These are phyloP conservation scores for Ceryle rudis DNA, from an alignment of 2,797 vertebrate species.

Conservation along the genomic window DNA sequence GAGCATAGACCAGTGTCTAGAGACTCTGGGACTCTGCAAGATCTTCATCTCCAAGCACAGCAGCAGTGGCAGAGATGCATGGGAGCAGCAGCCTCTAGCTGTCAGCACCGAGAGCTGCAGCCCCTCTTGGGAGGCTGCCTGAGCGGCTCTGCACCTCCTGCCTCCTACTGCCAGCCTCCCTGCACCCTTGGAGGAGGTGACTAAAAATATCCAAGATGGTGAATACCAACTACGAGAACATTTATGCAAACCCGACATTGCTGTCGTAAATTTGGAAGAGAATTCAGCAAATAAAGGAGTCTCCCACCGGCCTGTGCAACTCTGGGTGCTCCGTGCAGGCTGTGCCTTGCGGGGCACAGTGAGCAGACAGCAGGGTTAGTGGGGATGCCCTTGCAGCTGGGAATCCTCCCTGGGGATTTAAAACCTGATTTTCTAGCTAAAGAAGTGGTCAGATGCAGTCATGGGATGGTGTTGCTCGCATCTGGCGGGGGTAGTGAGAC, in stretches of 20 bases:
- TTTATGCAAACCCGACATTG: not conserved
- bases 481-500: not conserved
- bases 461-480: not conserved
- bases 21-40: not conserved
- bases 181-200: not conserved
- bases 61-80: accelerated
- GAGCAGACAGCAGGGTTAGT: not conserved
- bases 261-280: not conserved
- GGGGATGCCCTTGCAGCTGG: not conserved
- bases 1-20: not conserved
- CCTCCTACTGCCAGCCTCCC: not conserved
- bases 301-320: not conserved
- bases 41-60: not conserved
- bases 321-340: not conserved
- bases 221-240: not conserved
- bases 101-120: not conserved
- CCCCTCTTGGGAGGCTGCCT: not conserved
- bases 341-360: not conserved
- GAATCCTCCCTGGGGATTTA: not conserved
- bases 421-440: not conserved
- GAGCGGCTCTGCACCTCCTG: not conserved
- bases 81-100: not conserved
- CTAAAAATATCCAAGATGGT: not conserved
- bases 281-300: not conserved
- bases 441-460: not conserved